Conservation (phyloP, 2,113 vertebrate genomes). For the Herpailurus yagouaroundi region DNA sequence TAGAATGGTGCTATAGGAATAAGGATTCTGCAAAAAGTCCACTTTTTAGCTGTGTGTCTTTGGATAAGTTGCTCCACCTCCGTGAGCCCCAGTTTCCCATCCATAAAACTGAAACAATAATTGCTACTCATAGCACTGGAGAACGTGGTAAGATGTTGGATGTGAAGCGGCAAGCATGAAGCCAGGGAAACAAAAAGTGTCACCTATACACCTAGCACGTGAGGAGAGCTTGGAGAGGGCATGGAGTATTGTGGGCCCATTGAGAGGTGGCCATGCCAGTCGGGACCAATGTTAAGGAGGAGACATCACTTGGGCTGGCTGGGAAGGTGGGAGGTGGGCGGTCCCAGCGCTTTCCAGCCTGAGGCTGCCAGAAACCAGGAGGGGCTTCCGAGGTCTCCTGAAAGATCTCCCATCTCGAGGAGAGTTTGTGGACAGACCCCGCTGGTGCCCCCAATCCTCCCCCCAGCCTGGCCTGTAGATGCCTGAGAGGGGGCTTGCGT, state of each 20-base stretch:
- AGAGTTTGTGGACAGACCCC: background rate
- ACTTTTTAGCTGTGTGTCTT: background rate
- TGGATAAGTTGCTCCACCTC: background rate
- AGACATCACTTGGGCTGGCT: background rate
- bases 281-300: background rate
- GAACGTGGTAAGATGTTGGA: background rate
- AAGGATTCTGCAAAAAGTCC: background rate
- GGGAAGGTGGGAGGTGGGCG: background rate
- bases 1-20: background rate
- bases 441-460: background rate
- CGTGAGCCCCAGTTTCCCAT: conserved; percentile 13
- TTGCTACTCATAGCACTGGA: background rate
- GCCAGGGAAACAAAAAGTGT: background rate
- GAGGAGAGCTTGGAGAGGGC: background rate
- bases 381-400: background rate
- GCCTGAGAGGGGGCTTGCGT: conserved; percentile 82
- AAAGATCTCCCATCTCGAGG: background rate
- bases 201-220: background rate
- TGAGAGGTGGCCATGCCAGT: background rate
- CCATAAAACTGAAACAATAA: background rate
- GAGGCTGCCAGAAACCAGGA: background rate
- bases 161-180: background rate
- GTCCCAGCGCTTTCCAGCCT: background rate
- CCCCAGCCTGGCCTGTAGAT: conserved; percentile 65
- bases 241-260: background rate